Conservation (phyloP, 2,797 vertebrate species). For the Xiphorhynchus erythropygius region DNA sequence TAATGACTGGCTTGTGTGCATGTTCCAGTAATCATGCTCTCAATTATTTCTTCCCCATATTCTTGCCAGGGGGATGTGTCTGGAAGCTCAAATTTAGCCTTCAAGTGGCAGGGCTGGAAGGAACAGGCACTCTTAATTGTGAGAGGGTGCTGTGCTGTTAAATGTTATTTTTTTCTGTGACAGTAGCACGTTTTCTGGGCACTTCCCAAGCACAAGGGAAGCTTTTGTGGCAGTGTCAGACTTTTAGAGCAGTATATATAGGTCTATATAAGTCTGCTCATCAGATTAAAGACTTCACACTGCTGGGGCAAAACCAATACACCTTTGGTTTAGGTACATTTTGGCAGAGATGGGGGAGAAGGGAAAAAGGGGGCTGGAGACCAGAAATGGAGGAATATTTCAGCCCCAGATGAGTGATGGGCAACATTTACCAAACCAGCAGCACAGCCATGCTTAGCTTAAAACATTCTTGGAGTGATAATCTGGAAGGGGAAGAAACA, state of each 20-base stretch:
- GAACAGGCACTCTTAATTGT: neutral
- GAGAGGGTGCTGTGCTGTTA: neutral
- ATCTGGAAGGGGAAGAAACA: neutral
- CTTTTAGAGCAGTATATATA: neutral
- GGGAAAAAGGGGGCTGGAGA: neutral
- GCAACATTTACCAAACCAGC: neutral
- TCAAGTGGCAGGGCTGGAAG: neutral
- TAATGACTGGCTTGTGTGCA: neutral
- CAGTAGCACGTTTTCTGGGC: neutral
- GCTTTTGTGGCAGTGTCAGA: neutral
- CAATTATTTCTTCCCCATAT: neutral
- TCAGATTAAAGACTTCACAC: neutral
- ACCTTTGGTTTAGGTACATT: fast-evolving
- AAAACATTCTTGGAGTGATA: neutral
- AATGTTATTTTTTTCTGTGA: neutral
- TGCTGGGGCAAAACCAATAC: neutral
- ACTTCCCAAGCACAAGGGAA: neutral
- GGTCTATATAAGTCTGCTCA: neutral
- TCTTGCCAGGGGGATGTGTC: neutral
- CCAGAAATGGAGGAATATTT: neutral
- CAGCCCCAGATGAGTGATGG: neutral
- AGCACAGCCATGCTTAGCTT: neutral
- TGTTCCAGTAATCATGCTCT: neutral
- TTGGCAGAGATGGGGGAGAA: neutral
- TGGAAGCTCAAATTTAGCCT: neutral